Conservation (phyloP, 1,140 invertebrate species). For the Ostrea edulis region DNA sequence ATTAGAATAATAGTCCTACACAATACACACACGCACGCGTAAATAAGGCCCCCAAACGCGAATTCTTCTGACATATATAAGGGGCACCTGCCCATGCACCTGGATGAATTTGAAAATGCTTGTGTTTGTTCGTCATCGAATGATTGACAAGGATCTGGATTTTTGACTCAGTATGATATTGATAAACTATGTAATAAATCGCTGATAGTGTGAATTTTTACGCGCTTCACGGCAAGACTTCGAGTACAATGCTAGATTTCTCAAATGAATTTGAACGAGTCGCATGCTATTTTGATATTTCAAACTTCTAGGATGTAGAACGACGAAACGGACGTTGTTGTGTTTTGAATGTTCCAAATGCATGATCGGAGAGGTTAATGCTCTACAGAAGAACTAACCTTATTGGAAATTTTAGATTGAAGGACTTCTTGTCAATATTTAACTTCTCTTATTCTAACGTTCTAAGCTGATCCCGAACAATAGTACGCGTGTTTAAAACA, state of each 20-base stretch:
- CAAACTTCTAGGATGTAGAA: background rate
- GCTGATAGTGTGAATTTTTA: constrained; percentile 2
- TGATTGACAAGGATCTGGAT: constrained; percentile 23
- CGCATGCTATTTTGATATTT: background rate
- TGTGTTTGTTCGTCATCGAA: constrained; percentile 24
- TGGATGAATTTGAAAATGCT: constrained; percentile 29
- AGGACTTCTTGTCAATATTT: constrained; percentile 13
- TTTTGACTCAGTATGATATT: constrained; percentile 18
- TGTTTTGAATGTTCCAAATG: background rate
- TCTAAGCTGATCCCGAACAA: background rate
- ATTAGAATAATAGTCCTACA: constrained; percentile 30
- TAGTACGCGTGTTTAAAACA: background rate
- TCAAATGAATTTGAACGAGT: background rate
- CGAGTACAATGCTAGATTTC: background rate
- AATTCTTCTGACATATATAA: constrained; percentile 13
- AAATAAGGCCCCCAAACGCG: constrained; percentile 14
- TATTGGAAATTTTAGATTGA: constrained; percentile 20
- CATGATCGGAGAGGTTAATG: background rate
- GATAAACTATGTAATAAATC: constrained; percentile 20
- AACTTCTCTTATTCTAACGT: background rate
- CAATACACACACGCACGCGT: constrained; percentile 17
- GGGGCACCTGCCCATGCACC: constrained; percentile 17
- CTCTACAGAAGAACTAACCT: background rate
- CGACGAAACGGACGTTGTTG: background rate
- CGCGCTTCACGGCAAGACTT: background rate